A percentile compares a stretch with the other conserved stretches of the same genome.
phyloP scores from a whole-genome alignment of 2,113 vertebrate genomes.

The Equus quagga region DNA sequence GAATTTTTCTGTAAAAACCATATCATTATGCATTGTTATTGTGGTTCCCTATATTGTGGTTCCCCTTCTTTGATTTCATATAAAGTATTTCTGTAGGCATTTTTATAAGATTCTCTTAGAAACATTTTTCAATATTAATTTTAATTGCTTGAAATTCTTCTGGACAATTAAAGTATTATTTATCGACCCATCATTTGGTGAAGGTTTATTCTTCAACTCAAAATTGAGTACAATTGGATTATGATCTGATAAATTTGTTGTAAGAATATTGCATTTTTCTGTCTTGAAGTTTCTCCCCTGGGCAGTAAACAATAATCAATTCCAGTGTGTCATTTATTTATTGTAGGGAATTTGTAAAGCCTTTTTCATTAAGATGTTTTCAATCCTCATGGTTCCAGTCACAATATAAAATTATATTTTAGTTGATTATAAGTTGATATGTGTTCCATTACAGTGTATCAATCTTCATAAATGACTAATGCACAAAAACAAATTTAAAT shows the following conservation, averaged over 20 bases:
- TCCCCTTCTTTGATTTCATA: neutral
- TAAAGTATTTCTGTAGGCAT: neutral
- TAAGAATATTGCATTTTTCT: conserved; percentile 72
- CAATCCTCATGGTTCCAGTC: conserved; percentile 44
- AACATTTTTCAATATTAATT: conserved; percentile 48
- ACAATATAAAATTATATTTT: conserved; percentile 67
- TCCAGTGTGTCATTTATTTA: conserved; percentile 72
- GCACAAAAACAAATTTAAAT: conserved; percentile 63
- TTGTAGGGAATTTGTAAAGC: conserved; percentile 57
- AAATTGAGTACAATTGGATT: conserved; percentile 58
- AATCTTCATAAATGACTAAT: conserved; percentile 77
- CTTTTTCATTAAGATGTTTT: conserved; percentile 76
- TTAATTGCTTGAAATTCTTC: conserved; percentile 44
- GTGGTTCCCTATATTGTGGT: neutral
- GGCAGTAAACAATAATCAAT: conserved; percentile 72
- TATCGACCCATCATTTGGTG: conserved; percentile 51
- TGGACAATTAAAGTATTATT: conserved; percentile 67
- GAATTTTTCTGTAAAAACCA: neutral
- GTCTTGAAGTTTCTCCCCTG: conserved; percentile 48
- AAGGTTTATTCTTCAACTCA: conserved; percentile 69
- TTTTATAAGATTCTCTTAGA: conserved; percentile 32
- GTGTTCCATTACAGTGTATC: conserved; percentile 61
- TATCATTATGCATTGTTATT: neutral
- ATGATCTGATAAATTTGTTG: conserved; percentile 64
- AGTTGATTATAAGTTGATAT: conserved; percentile 69